phyloP scores from a whole-genome alignment of 1,140 invertebrate genomes.

The Drosophila obscura region DNA sequence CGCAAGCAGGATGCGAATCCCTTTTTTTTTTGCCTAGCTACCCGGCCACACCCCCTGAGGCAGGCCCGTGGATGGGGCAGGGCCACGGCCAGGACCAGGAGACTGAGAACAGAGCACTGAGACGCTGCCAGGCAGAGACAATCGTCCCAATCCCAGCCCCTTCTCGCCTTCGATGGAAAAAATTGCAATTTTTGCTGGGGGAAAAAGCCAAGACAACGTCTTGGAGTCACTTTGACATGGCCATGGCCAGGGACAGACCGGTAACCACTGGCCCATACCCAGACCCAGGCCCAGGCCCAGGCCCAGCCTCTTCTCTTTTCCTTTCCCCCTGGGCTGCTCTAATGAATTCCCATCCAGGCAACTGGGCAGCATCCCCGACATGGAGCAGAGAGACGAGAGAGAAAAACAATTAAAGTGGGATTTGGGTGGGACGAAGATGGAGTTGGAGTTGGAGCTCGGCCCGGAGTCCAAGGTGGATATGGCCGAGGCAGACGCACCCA shows the following conservation, averaged over 20 bases:
- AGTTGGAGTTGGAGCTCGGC: too few species aligned
- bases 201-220: slow-evolving; percentile 76
- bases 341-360: slow-evolving; percentile 80
- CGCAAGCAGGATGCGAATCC: slow-evolving; percentile 69
- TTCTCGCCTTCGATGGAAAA: slow-evolving; percentile 52
- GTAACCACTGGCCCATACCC: slow-evolving; percentile 9
- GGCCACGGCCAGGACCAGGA: not conserved
- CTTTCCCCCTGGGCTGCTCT: slow-evolving; percentile 54
- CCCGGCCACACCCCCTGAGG: slow-evolving; percentile 3
- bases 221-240: slow-evolving; percentile 77
- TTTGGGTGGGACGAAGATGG: slow-evolving; percentile 11
- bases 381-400: slow-evolving; percentile 21
- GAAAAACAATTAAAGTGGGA: slow-evolving; percentile 74
- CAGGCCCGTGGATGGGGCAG: not conserved
- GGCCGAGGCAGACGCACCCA: slow-evolving; percentile 58
- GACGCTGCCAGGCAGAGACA: slow-evolving; percentile 58
- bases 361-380: slow-evolving; percentile 63
- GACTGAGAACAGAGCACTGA: slow-evolving; percentile 5
- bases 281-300: too few species aligned
- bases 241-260: slow-evolving; percentile 24
- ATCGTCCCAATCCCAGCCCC: slow-evolving; percentile 47
- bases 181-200: slow-evolving; percentile 76
- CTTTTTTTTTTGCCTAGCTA: slow-evolving; percentile 49
- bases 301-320: too few species aligned
- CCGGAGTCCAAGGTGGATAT: too few species aligned